phyloP scores from a whole-genome alignment of 2,797 vertebrate genomes.

The Etheostoma nigrum region DNA sequence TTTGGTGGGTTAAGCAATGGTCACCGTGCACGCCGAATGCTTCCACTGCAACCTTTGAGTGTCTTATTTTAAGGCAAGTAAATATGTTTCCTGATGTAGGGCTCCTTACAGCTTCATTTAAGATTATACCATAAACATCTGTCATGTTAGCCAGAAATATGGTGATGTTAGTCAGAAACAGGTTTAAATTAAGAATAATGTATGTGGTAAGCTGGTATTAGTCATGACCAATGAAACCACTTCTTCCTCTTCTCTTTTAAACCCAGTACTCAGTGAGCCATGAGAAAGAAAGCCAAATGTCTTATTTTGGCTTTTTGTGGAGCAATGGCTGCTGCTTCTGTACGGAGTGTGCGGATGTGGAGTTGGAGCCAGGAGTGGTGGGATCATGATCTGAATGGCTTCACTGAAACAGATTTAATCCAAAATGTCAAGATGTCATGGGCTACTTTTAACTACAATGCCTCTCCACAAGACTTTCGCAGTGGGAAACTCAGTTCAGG shows the following conservation, averaged over 20 bases:
- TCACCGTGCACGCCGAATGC: slow-evolving; percentile 8
- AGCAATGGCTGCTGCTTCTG: too few species aligned
- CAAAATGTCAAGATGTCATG: too few species aligned
- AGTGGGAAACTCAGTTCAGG: too few species aligned
- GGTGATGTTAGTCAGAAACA: background rate
- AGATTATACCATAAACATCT: background rate
- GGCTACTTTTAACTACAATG: too few species aligned
- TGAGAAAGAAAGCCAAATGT: too few species aligned
- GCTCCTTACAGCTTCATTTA: background rate
- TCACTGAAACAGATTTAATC: too few species aligned
- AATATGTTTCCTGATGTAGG: background rate
- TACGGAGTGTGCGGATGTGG: too few species aligned
- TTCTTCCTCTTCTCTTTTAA: background rate
- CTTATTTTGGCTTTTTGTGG: too few species aligned
- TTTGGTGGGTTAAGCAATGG: slow-evolving; percentile 34
- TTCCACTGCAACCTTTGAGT: slow-evolving; percentile 3
- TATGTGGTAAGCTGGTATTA: background rate
- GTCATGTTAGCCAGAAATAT: background rate
- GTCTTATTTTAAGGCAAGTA: background rate
- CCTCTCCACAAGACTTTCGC: too few species aligned
- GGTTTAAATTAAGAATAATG: background rate
- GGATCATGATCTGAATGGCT: too few species aligned
- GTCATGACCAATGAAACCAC: background rate
- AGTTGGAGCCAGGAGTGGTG: too few species aligned
- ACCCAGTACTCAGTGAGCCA: background rate